Conservation (phyloP, 2,888 invertebrate genomes). For the Acutogordius australiensis region DNA sequence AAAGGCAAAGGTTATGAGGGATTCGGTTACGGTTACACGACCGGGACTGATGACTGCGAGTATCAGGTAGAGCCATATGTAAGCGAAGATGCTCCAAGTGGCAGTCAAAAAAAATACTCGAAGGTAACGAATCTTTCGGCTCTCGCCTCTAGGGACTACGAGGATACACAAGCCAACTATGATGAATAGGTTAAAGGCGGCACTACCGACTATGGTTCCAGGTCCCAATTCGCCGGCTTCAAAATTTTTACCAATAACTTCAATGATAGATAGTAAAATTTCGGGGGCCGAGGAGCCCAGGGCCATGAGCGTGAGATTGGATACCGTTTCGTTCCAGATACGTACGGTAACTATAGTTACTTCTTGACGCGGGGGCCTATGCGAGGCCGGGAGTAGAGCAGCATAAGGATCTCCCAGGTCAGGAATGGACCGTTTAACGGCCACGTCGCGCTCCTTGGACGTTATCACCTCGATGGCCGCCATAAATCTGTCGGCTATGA, state of each 20-base stretch:
- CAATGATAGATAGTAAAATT: conserved; percentile 80
- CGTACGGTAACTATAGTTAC: conserved; percentile 61
- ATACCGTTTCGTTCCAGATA: conserved; percentile 97
- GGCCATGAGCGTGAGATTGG: conserved; percentile 91
- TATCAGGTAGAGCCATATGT: conserved; percentile 88
- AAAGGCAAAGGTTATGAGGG: conserved; percentile 65
- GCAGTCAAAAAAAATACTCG: conserved; percentile 91
- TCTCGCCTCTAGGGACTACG: conserved; percentile 19
- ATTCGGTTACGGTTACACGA: conserved; percentile 86
- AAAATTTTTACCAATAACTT: conserved; percentile 76
- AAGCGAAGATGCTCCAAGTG: conserved; percentile 86
- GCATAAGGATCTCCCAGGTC: neutral
- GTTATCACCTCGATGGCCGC: conserved; percentile 96
- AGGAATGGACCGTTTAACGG: conserved; percentile 37
- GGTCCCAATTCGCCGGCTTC: conserved; percentile 85
- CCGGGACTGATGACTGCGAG: conserved; percentile 55
- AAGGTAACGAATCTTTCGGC: conserved; percentile 57
- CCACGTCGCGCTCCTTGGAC: conserved; percentile 73
- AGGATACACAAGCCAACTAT: conserved; percentile 73
- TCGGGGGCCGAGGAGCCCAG: conserved; percentile 92
- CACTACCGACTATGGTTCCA: conserved; percentile 88
- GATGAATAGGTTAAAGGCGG: conserved; percentile 88
- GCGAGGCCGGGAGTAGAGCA: neutral
- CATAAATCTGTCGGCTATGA: conserved; percentile 95
- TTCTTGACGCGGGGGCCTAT: conserved; percentile 25